Base-by-base conservation (phyloP, 2,797 vertebrate genomes). In the Chelon labrosus region DNA sequence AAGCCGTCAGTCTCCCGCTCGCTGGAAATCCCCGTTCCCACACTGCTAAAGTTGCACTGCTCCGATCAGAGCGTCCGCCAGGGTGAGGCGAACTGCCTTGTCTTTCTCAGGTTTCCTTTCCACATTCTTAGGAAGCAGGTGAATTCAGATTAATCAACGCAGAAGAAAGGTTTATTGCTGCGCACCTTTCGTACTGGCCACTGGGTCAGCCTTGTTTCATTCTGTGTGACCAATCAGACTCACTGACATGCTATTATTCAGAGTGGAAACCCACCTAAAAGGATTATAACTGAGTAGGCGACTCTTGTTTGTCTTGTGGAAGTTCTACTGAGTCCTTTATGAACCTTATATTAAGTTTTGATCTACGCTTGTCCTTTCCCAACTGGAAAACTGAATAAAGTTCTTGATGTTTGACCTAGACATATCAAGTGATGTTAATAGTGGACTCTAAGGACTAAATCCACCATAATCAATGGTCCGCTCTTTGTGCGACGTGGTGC, bases 21-120 rank as follows among this genome's bases (percentile, higher is more conserved):
- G 3, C 74, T 89, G 85, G 88, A 91, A 89, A 82, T 57, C 83
- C 90, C 84, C 64, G 52, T 91, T 92, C 91, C 88, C 91, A 92
- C 91, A 84, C 71, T 67, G 83, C 84, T 92, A 68, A 77, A 39
- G 82, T 93, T 91, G 72, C 90, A 61, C 44, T 1, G 47, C 51
- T 65, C 73, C 12, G 59, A 76, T 66, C 80, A 10, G 73, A 53
- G 66, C 53, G n/a, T 69, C 65, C 60, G 69, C 60, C n/a, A 2
- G 14, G 70, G 73, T 77, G 75, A 46, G 70, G 27, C 72, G 22
- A 50, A 41, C 54, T 16, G 0, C 35, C 39, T 60, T 2, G 44
- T 75, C 75, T 59, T 27, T 73, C 89, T 91, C 81, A 75, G 31
- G 73, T 89, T 88, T 80, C 80, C 27, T 31, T 35, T 59, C 1